Evolutionary conservation across 2,888 invertebrate species (phyloP), one percentile per base, ranked within the genome.

Genomic region (Dasysyrphus albostriatus): DNA sequence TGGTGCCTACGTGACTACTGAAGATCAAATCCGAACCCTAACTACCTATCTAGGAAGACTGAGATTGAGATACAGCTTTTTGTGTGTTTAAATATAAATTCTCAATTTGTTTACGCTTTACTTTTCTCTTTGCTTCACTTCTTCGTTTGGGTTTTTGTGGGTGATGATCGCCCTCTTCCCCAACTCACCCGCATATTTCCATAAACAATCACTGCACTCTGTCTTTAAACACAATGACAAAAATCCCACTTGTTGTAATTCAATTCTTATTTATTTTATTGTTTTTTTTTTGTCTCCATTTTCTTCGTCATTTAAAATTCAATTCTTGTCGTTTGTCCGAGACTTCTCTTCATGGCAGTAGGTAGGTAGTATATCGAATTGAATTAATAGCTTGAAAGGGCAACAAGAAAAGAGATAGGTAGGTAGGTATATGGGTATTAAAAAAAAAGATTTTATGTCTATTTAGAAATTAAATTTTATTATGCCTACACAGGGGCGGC

Each of bases 241-340:
- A 61, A 69, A 54, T 54, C 69, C 69, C 54, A 39, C 51, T 69
- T 69, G 69, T 54, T 51, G 54, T 69, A 69, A 51, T 37, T 51
- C 39, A 54, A 54, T 69, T 69, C 37, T 69, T 39, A 39, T 69
- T 67, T 67, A 34, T 67, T 69, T 67, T 14, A 37, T 69, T 54
- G 59, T 61, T 39, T 39, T 67, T 69, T 19, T n/a, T n/a, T n/a
- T n/a, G n/a, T n/a, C n/a, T 19, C 37, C 49, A 51, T 69, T 51
- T 69, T 39, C 37, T 32, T 32, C 24, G 51, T 54, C 54, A 51
- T 39, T 67, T 51, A 67, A 67, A 67, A 67, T 51, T 51, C 51
- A 67, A 51, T 67, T 67, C 67, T 51, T 37, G 49, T 51, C 51
- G 32, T 34, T 32, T 37, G 67, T n/a, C 39, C 5, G 54, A 69